Conservation (phyloP, 2,113 vertebrate genomes). For the Gasterosteus nipponicus region DNA sequence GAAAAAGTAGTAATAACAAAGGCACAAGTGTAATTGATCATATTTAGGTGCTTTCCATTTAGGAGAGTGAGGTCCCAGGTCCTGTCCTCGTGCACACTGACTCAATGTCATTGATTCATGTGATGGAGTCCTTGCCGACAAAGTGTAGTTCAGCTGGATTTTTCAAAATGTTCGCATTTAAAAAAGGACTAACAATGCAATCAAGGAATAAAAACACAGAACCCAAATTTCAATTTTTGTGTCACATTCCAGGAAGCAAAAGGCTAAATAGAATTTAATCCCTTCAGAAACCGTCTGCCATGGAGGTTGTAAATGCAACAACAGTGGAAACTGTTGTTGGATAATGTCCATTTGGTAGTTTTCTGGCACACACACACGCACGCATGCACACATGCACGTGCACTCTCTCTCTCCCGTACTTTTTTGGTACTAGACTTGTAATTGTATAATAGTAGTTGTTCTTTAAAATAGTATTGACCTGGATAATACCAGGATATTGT, state of each 20-base stretch:
- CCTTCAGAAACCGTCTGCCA: no score
- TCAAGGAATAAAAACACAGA: neutral
- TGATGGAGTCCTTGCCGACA: neutral
- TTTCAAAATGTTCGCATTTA: neutral
- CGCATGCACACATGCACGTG: no score
- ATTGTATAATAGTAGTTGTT: no score
- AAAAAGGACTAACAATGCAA: neutral
- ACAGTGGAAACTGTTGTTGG: neutral
- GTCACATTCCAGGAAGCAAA: neutral
- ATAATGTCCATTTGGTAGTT: no score
- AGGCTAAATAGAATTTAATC: neutral
- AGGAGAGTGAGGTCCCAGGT: neutral
- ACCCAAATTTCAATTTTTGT: neutral
- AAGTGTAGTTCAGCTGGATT: neutral
- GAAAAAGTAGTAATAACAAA: neutral
- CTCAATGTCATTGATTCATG: neutral
- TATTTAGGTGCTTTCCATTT: neutral
- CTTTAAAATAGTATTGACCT: no score
- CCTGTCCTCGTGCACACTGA: neutral
- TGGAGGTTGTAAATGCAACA: neutral
- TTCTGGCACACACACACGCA: no score
- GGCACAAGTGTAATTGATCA: neutral
- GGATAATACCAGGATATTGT: no score
- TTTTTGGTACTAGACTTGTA: no score
- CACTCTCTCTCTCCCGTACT: no score